Evolutionary conservation across 2,888 invertebrate species (phyloP).

Genomic region (Caradrina kadenii): DNA sequence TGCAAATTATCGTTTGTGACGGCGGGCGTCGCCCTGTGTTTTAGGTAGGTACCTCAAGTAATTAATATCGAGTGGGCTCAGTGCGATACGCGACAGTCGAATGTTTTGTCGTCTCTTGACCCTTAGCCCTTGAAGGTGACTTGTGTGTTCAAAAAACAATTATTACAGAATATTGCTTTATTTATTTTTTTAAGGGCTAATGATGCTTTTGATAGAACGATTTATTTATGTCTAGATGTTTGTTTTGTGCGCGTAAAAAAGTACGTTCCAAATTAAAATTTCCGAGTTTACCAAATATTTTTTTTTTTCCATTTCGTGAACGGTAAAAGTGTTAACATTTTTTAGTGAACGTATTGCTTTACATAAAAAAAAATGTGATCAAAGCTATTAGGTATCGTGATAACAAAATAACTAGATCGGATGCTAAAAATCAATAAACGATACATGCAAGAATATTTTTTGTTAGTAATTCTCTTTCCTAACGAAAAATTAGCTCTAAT

Average conservation of each 20-base stretch:
- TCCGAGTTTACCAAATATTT: neutral
- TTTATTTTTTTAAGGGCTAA: neutral
- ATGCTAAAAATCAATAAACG: neutral
- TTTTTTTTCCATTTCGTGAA: constrained; percentile 1
- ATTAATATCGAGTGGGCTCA: constrained; percentile 74
- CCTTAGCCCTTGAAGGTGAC: constrained; percentile 68
- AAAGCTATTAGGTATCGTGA: neutral
- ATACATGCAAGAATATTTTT: neutral
- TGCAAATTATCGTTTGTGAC: constrained; percentile 85
- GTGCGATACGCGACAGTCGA: constrained; percentile 72
- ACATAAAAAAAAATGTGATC: neutral
- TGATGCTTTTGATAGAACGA: neutral
- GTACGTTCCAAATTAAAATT: neutral
- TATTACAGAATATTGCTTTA: constrained; percentile 51
- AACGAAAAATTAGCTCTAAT: neutral
- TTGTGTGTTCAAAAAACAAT: constrained; percentile 55
- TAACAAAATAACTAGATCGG: neutral
- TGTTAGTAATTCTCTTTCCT: neutral
- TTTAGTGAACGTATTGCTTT: neutral
- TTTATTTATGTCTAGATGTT: neutral
- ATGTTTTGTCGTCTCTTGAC: constrained; percentile 75
- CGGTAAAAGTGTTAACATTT: neutral
- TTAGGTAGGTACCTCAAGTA: constrained; percentile 70
- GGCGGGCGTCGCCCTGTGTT: constrained; percentile 76
- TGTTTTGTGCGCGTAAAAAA: constrained; percentile 49